Evolutionary conservation across 2,113 vertebrate species (phyloP).

Genomic region (Plestiodon gilberti): DNA sequence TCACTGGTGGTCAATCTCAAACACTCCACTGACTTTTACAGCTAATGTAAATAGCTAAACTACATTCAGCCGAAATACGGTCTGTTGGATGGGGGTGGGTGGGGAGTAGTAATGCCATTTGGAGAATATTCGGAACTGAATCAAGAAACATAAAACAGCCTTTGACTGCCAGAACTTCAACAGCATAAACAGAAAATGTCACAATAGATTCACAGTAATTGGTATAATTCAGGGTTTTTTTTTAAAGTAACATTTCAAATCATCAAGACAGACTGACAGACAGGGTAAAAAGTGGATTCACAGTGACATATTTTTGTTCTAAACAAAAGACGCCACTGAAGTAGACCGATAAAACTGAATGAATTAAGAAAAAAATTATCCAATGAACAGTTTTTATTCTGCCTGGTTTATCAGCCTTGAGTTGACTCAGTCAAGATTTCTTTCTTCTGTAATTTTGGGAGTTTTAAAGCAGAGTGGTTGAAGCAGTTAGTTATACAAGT

Average conservation of each 20-base stretch:
- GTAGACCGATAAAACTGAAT: conserved; percentile 35
- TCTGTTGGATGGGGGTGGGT: conserved; percentile 49
- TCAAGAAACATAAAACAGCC: conserved; percentile 71
- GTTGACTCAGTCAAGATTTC: not conserved
- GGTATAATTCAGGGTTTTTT: not conserved
- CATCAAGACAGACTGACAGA: conserved; percentile 51
- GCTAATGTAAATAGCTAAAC: conserved; percentile 23
- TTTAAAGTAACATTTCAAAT: not conserved
- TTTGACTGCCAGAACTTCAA: conserved; percentile 67
- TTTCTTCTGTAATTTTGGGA: not conserved
- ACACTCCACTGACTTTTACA: conserved; percentile 37
- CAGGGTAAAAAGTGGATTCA: conserved; percentile 43
- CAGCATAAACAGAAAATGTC: conserved; percentile 68
- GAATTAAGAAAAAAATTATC: conserved; percentile 29
- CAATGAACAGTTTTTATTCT: conserved; percentile 37
- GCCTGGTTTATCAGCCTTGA: not conserved
- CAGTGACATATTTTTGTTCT: conserved; percentile 48
- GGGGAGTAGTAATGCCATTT: conserved; percentile 43
- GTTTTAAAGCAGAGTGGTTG: conserved; percentile 36
- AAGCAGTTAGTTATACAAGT: conserved; percentile 36
- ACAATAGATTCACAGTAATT: conserved; percentile 63
- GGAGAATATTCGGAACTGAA: conserved; percentile 33
- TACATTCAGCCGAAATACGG: conserved; percentile 55
- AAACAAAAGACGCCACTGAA: conserved; percentile 50
- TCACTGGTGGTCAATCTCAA: conserved; percentile 34